phyloP scores from a whole-genome alignment of 2,113 vertebrate species.

The Indicator maculatus region DNA sequence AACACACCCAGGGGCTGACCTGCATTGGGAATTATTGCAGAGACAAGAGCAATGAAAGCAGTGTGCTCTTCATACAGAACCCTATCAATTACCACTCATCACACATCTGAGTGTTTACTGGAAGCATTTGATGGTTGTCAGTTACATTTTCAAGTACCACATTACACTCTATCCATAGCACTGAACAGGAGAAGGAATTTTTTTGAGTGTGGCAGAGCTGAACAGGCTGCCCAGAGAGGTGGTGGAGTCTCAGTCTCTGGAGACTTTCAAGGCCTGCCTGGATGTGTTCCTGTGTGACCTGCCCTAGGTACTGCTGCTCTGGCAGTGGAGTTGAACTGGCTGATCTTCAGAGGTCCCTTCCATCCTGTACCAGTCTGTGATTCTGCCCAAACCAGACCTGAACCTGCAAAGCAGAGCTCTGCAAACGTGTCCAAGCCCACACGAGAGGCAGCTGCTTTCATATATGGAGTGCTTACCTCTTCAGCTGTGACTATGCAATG shows the following conservation, averaged over 20 bases:
- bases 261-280: too few relatives aligned
- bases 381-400: background rate
- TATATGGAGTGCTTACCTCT: background rate
- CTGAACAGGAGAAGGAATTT: background rate
- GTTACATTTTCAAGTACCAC: background rate
- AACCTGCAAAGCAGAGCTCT: background rate
- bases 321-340: too few relatives aligned
- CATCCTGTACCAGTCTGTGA: too few relatives aligned
- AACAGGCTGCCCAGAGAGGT: too few relatives aligned
- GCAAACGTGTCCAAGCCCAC: background rate
- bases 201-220: too few relatives aligned
- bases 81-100: background rate
- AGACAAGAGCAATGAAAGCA: background rate
- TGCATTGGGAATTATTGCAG: constrained; percentile 59
- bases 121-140: background rate
- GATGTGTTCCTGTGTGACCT: too few relatives aligned
- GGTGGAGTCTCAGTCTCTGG: too few relatives aligned
- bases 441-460: background rate
- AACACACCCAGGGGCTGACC: constrained; percentile 84
- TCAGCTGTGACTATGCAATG: background rate
- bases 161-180: background rate
- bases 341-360: too few relatives aligned
- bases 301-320: too few relatives aligned
- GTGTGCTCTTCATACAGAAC: accelerated
- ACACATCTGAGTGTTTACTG: background rate